A percentile compares a stretch with the other conserved stretches of the same genome.
These are phyloP conservation scores for Petrocephalus zakoni DNA, from an alignment of 2,113 vertebrate species.

Conservation along the genomic window DNA sequence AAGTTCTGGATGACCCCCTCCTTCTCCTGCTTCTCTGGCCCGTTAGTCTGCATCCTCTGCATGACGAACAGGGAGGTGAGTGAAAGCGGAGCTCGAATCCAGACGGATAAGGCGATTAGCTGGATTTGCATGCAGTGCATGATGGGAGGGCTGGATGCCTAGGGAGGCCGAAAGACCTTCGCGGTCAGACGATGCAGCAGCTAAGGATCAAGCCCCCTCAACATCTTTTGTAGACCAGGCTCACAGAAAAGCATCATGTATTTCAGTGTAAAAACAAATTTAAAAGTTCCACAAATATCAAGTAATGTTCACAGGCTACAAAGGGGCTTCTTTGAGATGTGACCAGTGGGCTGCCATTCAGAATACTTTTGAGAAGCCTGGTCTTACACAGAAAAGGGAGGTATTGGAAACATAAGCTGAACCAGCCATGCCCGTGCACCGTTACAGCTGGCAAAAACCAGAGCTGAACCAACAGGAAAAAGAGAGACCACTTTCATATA, in stretches of 20 bases:
- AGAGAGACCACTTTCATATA: background rate
- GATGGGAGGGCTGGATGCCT: background rate
- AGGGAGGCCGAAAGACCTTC: background rate
- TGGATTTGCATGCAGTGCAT: background rate
- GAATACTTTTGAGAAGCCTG: background rate
- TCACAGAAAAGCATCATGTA: background rate
- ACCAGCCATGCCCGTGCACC: background rate
- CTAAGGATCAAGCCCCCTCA: background rate
- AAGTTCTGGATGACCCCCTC: constrained; percentile 98
- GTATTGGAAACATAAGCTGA: background rate
- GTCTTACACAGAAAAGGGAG: background rate
- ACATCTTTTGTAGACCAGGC: background rate
- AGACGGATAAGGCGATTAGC: background rate
- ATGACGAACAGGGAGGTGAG: background rate
- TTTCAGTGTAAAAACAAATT: background rate
- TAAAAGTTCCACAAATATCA: background rate
- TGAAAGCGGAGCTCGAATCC: background rate
- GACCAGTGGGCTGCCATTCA: background rate
- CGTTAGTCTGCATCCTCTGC: constrained; percentile 90
- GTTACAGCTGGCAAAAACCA: background rate
- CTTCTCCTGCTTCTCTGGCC: constrained; percentile 90
- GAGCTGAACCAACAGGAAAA: background rate
- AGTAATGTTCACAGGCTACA: background rate
- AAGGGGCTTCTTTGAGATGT: background rate
- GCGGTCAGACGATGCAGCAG: background rate